Percentiles rank a stretch among this genome's conserved stretches.
These are phyloP conservation scores for Andricus quercusramuli DNA, from an alignment of 2,888 invertebrate genomes.

Conservation along the genomic window DNA sequence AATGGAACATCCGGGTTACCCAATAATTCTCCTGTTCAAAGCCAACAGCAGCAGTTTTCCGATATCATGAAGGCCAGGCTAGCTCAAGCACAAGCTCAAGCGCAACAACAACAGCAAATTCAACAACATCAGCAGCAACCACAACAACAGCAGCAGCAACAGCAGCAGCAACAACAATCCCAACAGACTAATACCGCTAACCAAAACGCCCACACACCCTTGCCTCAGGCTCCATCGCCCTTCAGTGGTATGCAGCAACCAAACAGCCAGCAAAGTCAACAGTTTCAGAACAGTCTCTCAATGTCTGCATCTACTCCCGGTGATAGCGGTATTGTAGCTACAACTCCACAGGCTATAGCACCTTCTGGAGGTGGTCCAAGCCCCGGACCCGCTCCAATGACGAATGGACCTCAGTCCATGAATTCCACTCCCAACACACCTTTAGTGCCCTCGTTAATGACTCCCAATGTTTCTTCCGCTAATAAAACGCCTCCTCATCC, in stretches of 20 bases:
- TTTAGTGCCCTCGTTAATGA: conserved; percentile 80
- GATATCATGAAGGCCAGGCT: conserved; percentile 83
- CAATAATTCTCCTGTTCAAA: conserved; percentile 80
- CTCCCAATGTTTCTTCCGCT: conserved; percentile 83
- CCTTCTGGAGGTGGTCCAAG: conserved; percentile 75
- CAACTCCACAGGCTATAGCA: conserved; percentile 79
- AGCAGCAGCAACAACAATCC: conserved; percentile 64
- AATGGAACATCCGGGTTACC: conserved; percentile 81
- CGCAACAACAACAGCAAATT: conserved; percentile 75
- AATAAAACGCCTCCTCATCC: conserved; percentile 79
- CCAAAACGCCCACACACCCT: conserved; percentile 68
- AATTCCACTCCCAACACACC: conserved; percentile 76
- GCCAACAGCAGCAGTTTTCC: conserved; percentile 80
- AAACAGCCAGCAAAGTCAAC: conserved; percentile 71
- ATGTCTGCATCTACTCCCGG: conserved; percentile 72
- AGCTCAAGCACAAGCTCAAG: conserved; percentile 74
- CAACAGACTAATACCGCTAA: conserved; percentile 74
- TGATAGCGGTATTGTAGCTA: conserved; percentile 77
- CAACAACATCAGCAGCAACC: conserved; percentile 78
- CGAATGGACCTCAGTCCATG: conserved; percentile 77
- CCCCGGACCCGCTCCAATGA: conserved; percentile 71
- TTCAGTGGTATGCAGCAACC: conserved; percentile 77
- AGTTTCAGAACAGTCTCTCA: conserved; percentile 77
- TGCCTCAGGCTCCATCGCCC: conserved; percentile 81
- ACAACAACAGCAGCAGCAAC: conserved; percentile 62